Conservation (phyloP, 2,113 vertebrate species). For the Quiscalus mexicanus region DNA sequence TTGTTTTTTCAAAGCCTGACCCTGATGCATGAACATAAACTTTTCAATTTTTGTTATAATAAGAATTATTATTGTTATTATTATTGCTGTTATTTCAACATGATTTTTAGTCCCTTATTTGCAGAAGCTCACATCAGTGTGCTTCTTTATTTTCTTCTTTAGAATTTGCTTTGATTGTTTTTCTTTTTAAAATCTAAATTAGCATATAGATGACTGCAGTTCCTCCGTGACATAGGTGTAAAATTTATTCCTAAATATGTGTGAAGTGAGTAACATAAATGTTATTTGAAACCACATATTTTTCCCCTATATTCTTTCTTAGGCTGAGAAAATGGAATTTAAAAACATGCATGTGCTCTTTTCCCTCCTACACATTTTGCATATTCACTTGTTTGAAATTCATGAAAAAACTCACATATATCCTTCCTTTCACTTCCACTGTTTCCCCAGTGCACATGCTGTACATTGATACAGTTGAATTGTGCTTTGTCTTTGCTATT, state of each 20-base stretch:
- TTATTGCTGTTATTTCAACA: conserved; percentile 61
- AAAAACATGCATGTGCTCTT: conserved; percentile 74
- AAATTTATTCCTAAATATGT: conserved; percentile 50
- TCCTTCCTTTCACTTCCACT: conserved; percentile 18
- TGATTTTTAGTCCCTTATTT: conserved; percentile 58
- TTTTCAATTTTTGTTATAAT: conserved; percentile 57
- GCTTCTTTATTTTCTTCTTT: conserved; percentile 69
- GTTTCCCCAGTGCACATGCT: neutral
- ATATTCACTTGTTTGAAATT: conserved; percentile 16
- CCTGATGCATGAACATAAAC: conserved; percentile 84
- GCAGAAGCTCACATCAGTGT: conserved; percentile 54
- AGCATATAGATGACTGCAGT: conserved; percentile 43
- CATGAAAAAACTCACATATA: neutral
- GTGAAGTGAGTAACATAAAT: conserved; percentile 39
- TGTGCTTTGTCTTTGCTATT: conserved; percentile 22
- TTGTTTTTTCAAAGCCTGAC: conserved; percentile 76
- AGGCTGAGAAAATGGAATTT: conserved; percentile 59
- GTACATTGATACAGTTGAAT: conserved; percentile 34
- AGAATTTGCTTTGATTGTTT: conserved; percentile 62
- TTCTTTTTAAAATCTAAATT: conserved; percentile 70
- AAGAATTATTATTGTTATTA: conserved; percentile 45
- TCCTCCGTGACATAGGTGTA: conserved; percentile 27
- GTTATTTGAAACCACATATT: conserved; percentile 33
- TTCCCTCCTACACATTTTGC: conserved; percentile 31
- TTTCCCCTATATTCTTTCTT: conserved; percentile 11